Percentiles rank a stretch among this genome's conserved stretches.
phyloP scores from a whole-genome alignment of 2,888 invertebrate species.

The Eulithis prunata region DNA sequence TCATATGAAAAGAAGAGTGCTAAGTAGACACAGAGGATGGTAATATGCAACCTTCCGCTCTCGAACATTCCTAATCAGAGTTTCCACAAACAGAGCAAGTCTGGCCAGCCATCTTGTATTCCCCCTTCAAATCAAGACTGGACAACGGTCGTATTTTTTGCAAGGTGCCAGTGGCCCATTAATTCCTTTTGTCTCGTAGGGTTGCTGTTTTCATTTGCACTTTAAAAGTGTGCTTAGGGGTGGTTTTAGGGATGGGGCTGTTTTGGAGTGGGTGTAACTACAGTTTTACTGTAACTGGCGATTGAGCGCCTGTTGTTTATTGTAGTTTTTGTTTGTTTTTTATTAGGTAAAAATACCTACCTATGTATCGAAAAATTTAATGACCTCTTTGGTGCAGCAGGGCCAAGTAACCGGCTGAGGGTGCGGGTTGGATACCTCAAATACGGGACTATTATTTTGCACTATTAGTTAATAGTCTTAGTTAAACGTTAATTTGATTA shows the following conservation, averaged over 20 bases:
- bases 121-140: constrained; percentile 51
- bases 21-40: neutral
- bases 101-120: constrained; percentile 28
- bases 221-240: constrained; percentile 20
- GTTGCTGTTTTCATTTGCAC: constrained; percentile 30
- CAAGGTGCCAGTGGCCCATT: constrained; percentile 50
- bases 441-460: too few species aligned
- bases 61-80: constrained; percentile 19
- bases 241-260: constrained; percentile 2
- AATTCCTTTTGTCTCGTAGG: constrained; percentile 55
- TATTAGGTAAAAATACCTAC: too few species aligned
- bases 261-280: neutral
- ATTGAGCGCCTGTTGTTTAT: neutral
- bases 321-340: neutral
- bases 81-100: constrained; percentile 21
- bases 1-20: neutral
- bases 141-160: constrained; percentile 30
- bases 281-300: neutral
- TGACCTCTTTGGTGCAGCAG: too few species aligned
- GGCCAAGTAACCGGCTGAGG: too few species aligned
- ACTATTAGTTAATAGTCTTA: too few species aligned
- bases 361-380: too few species aligned
- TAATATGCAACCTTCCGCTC: neutral
- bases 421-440: too few species aligned
- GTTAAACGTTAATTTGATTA: too few species aligned